These are phyloP conservation scores for Corythornis leucogaster DNA, from an alignment of 2,797 vertebrate genomes.

Conservation along the genomic window DNA sequence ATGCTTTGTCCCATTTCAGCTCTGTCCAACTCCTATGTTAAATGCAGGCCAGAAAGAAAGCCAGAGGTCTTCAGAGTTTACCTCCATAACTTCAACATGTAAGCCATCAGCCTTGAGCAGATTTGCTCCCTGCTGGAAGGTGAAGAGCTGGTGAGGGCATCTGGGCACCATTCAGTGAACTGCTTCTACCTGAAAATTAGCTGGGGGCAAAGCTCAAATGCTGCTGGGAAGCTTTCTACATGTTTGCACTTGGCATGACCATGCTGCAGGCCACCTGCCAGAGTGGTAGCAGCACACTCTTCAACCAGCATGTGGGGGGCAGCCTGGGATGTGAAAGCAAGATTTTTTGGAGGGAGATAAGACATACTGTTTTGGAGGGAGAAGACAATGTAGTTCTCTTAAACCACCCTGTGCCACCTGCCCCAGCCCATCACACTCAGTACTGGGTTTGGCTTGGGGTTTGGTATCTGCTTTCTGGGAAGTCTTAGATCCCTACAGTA, in stretches of 20 bases:
- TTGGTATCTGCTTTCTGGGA: neutral
- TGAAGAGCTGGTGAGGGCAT: neutral
- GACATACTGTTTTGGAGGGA: neutral
- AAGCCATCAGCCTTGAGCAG: neutral
- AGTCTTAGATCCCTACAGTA: neutral
- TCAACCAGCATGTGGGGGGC: neutral
- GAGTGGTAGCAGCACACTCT: neutral
- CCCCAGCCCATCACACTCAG: neutral
- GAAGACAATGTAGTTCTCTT: neutral
- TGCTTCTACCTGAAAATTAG: neutral
- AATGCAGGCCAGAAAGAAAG: neutral
- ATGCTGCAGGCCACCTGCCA: no score
- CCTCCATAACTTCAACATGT: accelerated
- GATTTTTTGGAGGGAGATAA: neutral
- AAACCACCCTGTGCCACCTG: neutral
- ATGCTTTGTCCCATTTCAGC: neutral
- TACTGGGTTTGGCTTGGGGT: neutral
- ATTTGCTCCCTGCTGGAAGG: neutral
- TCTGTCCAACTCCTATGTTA: neutral
- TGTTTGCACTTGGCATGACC: no score
- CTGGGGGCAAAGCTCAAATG: neutral
- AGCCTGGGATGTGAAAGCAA: neutral
- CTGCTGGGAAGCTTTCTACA: neutral
- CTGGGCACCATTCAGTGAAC: neutral
- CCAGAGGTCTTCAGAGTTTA: neutral